Evolutionary conservation across 2,113 vertebrate species (phyloP).

Genomic region (Climacteris rufus): DNA sequence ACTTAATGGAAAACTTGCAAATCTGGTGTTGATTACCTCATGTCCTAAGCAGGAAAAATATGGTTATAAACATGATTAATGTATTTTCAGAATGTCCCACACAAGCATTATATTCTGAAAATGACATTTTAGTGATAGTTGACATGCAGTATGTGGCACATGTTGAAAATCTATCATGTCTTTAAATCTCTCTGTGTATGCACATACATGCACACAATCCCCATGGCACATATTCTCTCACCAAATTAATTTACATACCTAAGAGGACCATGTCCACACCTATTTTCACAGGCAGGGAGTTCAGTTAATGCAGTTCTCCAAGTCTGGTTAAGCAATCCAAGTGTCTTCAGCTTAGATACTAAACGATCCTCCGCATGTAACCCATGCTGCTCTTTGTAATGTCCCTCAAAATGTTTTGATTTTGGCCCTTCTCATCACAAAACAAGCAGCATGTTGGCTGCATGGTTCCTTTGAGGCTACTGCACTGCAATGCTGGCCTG

Average conservation of each 20-base stretch:
- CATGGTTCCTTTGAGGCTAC: neutral
- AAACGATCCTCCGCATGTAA: neutral
- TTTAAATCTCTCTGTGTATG: neutral
- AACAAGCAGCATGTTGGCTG: neutral
- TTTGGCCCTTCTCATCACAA: neutral
- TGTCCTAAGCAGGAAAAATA: neutral
- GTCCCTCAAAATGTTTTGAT: neutral
- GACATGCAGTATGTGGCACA: neutral
- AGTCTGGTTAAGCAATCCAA: neutral
- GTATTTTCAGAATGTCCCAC: neutral
- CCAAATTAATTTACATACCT: neutral
- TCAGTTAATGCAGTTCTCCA: neutral
- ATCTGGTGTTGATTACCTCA: conserved; percentile 3
- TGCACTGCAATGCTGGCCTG: neutral
- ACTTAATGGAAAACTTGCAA: conserved; percentile 6
- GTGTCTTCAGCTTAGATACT: neutral
- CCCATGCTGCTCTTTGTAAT: neutral
- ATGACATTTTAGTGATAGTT: neutral
- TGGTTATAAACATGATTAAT: neutral
- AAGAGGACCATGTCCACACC: neutral
- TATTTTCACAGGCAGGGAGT: neutral
- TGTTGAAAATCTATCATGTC: neutral
- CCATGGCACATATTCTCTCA: neutral
- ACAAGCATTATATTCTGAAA: neutral
- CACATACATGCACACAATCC: neutral